Base-by-base conservation (phyloP, 2,797 vertebrate species). In the Danionella dracula region DNA sequence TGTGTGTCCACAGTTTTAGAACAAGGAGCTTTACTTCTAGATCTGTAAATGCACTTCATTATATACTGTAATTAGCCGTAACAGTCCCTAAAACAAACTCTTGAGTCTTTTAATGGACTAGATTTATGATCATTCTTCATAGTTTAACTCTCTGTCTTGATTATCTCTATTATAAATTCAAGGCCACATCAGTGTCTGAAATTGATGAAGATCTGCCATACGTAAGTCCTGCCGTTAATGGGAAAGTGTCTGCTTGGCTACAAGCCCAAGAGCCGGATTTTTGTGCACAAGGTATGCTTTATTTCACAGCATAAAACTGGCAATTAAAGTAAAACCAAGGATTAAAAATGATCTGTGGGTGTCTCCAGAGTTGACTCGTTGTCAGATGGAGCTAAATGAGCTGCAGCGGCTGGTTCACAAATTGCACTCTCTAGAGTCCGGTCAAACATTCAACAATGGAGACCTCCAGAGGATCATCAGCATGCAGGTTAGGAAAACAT, bases 221-320 rank as follows among this genome's bases (percentile, higher is more conserved):
- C 27, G 79, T 84, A 60, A 88, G 78, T 78, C 83, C 79, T 12
- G 82, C 72, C 20, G 89, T 79, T n/a, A 88, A 89, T 75, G 83
- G 73, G 51, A 95, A 93, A 79, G 92, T 96, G 65, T 86, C 89
- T 0, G 90, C 92, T 0, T 97, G 94, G 95, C 85, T 97, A 74
- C 91, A 90, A 84, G 91, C 87, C 13, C 89, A 91, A 5, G 76
- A 89, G 38, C 80, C 89, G 2, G 92, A 94, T 68, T 82, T 78
- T 57, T 97, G 93, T 37, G 87, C 85, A 8, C 91, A 93, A 3
- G 93, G 94, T 96, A 82, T 78, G 3, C n/a, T 17, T 48, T 17
- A 41, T 23, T 11, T 17, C 15, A 12, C 3, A 1, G 5, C 37
- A 29, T 1, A 6, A 34, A 29, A 13, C 21, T 38, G 19, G 7